These are phyloP conservation scores for Mesorhabditis spiculigera DNA, from an alignment of 2,888 invertebrate genomes.

Conservation along the genomic window DNA sequence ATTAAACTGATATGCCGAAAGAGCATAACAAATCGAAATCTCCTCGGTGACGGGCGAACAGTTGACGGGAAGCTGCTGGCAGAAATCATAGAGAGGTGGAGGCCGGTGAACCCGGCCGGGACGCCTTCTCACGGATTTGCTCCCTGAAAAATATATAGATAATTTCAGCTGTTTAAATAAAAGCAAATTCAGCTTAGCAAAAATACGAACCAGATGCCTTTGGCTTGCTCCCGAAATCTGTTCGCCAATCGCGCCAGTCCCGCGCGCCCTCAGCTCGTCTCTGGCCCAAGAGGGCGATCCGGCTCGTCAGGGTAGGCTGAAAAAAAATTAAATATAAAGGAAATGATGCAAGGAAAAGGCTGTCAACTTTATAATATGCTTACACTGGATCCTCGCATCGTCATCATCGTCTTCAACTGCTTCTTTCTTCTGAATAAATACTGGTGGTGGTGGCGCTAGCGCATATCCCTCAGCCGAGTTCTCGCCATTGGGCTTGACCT, in stretches of 20 bases:
- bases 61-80: no score
- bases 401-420: constrained; percentile 17
- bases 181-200: not conserved
- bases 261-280: constrained; percentile 15
- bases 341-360: constrained; percentile 1
- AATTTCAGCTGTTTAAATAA: no score
- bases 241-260: not conserved
- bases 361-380: not conserved
- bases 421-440: constrained; percentile 9
- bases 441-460: constrained; percentile 25
- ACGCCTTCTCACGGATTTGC: constrained; percentile 1
- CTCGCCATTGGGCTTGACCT: constrained; percentile 2
- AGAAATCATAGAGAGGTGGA: not conserved
- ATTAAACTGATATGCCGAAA: no score
- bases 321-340: not conserved
- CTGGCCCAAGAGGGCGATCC: constrained; percentile 38
- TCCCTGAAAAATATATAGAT: not conserved
- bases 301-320: constrained; percentile 35
- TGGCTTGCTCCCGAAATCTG: not conserved
- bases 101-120: not conserved
- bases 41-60: no score
- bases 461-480: constrained; percentile 9
- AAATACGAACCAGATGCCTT: not conserved
- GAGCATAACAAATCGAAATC: no score
- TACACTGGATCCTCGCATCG: constrained; percentile 11